Conservation (phyloP, 2,888 invertebrate species). For the Hermaeophaga mercurialis region DNA sequence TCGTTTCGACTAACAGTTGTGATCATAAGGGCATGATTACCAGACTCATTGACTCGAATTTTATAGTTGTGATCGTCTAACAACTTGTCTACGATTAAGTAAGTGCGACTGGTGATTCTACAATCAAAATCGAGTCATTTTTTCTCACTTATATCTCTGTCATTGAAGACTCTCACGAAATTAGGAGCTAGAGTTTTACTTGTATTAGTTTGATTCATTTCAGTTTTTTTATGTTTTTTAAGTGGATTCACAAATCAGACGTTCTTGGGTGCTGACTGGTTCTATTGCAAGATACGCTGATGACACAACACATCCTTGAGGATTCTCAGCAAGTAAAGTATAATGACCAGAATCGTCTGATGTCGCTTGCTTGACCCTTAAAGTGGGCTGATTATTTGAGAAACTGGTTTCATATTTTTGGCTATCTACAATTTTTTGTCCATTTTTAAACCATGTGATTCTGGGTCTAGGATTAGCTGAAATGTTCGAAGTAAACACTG, state of each 20-base stretch:
- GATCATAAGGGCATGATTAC: constrained; percentile 96
- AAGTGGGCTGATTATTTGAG: constrained; percentile 84
- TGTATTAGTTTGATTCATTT: constrained; percentile 62
- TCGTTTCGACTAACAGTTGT: constrained; percentile 85
- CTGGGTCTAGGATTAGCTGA: constrained; percentile 91
- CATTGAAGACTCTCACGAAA: constrained; percentile 82
- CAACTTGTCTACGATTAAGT: constrained; percentile 86
- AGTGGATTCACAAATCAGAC: constrained; percentile 63
- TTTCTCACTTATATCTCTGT: constrained; percentile 89
- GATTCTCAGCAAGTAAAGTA: constrained; percentile 92
- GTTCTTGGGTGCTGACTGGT: constrained; percentile 73
- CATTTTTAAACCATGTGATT: constrained; percentile 97
- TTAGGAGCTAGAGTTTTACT: constrained; percentile 85
- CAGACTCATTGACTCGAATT: constrained; percentile 95
- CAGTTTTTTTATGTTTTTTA: constrained; percentile 65
- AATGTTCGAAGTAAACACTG: constrained; percentile 87
- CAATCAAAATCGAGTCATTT: constrained; percentile 95
- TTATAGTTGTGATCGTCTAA: constrained; percentile 92
- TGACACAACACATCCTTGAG: constrained; percentile 87
- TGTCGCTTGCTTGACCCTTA: constrained; percentile 82
- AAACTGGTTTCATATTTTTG: constrained; percentile 82
- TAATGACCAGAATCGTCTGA: constrained; percentile 92
- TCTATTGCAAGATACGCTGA: constrained; percentile 90
- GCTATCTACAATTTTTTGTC: constrained; percentile 83
- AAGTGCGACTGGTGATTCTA: constrained; percentile 90